These are phyloP conservation scores for Phycodurus eques DNA, from an alignment of 2,113 vertebrate genomes.

Conservation along the genomic window DNA sequence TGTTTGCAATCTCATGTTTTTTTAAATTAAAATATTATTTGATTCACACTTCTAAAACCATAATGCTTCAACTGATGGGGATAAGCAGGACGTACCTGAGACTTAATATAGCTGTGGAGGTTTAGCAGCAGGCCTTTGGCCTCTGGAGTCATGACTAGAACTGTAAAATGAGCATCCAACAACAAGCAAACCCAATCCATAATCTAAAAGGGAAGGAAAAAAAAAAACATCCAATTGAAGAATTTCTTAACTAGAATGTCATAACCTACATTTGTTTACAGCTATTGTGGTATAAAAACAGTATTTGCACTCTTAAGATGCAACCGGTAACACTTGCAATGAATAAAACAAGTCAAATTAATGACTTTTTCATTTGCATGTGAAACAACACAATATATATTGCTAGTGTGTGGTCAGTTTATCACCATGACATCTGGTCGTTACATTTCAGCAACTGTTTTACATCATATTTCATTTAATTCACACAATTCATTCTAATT, in stretches of 20 bases:
- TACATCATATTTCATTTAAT: not conserved
- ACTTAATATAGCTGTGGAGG: conserved; percentile 84
- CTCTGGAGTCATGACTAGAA: conserved; percentile 89
- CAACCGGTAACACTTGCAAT: not conserved
- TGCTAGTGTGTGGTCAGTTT: not conserved
- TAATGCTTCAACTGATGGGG: not conserved
- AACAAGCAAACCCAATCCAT: conserved; percentile 94
- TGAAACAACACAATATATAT: not conserved
- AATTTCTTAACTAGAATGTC: not conserved
- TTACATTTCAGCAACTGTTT: not conserved
- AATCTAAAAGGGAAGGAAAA: conserved; percentile 70
- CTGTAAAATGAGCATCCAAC: conserved; percentile 91
- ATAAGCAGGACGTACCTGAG: conserved; percentile 75
- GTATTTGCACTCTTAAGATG: not conserved
- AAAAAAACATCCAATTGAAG: not conserved
- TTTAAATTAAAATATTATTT: not conserved
- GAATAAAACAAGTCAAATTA: not conserved
- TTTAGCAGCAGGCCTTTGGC: conserved; percentile 79
- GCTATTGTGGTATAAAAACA: not conserved
- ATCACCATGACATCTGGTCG: not conserved
- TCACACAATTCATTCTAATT: not conserved
- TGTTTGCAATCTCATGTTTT: not conserved
- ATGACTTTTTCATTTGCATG: not conserved
- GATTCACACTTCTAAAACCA: not conserved
- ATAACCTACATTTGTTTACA: not conserved